Evolutionary conservation across 1,140 invertebrate genomes (phyloP).

Genomic region (Heterodera schachtii): DNA sequence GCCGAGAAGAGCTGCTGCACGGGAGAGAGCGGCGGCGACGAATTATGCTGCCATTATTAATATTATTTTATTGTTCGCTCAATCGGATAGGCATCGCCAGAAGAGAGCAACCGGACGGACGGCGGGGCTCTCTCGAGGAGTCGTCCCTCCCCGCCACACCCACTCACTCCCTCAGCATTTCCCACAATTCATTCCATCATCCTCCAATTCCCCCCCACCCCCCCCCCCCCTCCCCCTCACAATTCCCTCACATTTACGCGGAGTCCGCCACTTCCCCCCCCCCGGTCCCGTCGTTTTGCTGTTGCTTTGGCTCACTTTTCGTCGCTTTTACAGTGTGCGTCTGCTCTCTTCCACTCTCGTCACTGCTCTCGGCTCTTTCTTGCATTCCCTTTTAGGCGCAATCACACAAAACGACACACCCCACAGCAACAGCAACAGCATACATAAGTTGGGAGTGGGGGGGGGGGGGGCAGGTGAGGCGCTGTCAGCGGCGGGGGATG

Average conservation of each 20-base stretch:
- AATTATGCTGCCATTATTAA: background rate
- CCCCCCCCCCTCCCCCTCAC: no score
- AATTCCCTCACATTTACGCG: background rate
- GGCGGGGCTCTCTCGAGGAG: background rate
- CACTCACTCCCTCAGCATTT: no score
- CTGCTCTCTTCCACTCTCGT: background rate
- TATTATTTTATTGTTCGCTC: background rate
- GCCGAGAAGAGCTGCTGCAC: background rate
- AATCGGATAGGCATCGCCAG: background rate
- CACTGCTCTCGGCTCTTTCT: background rate
- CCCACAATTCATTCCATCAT: no score
- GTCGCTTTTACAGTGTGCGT: conserved; percentile 2
- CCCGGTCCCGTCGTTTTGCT: background rate
- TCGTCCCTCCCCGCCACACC: background rate
- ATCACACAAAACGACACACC: background rate
- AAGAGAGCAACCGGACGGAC: background rate
- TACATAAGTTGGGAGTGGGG: no score
- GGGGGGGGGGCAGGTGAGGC: no score
- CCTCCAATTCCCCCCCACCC: background rate
- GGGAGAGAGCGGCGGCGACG: background rate
- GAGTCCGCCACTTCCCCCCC: background rate
- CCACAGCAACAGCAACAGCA: background rate
- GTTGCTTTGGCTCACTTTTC: background rate
- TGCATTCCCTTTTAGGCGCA: background rate
- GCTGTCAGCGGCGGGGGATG: no score